Conservation (phyloP, 2,797 vertebrate genomes). For the Dallia pectoralis region DNA sequence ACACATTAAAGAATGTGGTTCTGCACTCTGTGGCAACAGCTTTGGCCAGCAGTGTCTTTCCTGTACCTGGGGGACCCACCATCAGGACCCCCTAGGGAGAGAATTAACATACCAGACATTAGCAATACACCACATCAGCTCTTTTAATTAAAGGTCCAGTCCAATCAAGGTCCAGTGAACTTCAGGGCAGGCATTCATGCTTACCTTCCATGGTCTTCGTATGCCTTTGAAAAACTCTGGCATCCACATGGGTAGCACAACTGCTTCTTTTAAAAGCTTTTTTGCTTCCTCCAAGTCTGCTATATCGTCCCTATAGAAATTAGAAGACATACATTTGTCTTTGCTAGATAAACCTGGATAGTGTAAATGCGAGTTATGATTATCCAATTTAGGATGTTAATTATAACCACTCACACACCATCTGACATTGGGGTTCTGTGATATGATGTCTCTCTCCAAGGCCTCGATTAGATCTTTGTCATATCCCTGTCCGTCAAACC, state of each 20-base stretch:
- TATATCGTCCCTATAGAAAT: conserved; percentile 44
- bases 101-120: background rate
- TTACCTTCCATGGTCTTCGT: conserved; percentile 94
- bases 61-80: conserved; percentile 97
- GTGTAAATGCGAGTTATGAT: background rate
- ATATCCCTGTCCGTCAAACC: conserved; percentile 90
- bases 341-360: background rate
- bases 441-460: conserved; percentile 96
- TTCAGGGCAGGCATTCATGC: background rate
- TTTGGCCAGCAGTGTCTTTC: conserved; percentile 96
- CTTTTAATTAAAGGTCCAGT: background rate
- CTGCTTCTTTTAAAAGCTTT: conserved; percentile 94
- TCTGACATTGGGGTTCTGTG: conserved; percentile 94
- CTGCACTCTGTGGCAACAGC: conserved; percentile 97
- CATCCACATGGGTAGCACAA: conserved; percentile 98
- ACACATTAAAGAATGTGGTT: conserved; percentile 98
- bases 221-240: conserved; percentile 98
- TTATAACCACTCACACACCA: conserved; percentile 73
- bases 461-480: conserved; percentile 97
- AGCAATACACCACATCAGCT: background rate
- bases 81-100: conserved; percentile 89
- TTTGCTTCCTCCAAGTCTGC: conserved; percentile 94
- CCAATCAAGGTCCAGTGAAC: background rate
- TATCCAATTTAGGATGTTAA: background rate
- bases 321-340: background rate